These are phyloP conservation scores for Eulemur albifrons DNA, from an alignment of 2,797 vertebrate species.

Conservation along the genomic window DNA sequence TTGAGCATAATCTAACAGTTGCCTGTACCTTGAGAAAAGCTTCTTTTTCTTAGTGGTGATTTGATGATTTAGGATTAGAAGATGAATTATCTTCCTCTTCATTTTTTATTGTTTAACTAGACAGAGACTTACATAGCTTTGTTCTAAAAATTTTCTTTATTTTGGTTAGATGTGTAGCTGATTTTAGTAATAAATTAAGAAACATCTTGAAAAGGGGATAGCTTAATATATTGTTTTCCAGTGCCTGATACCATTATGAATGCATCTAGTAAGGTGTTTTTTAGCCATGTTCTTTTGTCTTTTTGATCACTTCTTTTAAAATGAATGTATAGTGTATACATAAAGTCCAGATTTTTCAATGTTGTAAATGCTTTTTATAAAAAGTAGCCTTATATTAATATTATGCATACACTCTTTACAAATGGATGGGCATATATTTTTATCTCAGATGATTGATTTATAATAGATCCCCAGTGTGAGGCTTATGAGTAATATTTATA, in stretches of 20 bases:
- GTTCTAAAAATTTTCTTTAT: not conserved
- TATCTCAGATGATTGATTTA: not conserved
- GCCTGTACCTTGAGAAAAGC: not conserved
- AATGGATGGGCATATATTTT: not conserved
- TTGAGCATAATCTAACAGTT: slow-evolving; percentile 40
- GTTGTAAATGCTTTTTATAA: not conserved
- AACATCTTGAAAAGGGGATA: not conserved
- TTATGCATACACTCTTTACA: not conserved
- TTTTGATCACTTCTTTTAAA: slow-evolving; percentile 1
- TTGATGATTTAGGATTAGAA: slow-evolving; percentile 47
- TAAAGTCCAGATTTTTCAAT: not conserved
- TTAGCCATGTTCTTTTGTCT: not conserved
- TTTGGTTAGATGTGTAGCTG: not conserved
- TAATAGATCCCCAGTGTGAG: not conserved
- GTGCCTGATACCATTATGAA: not conserved
- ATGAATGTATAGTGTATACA: not conserved
- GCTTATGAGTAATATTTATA: not conserved
- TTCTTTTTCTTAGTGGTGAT: not conserved
- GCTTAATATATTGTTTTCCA: slow-evolving; percentile 10
- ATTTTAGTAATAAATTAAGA: slow-evolving; percentile 8
- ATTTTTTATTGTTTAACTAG: slow-evolving; percentile 39
- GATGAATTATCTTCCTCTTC: not conserved
- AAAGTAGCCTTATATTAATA: not conserved
- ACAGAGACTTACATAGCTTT: not conserved
- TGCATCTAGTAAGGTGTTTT: not conserved